phyloP scores from a whole-genome alignment of 2,888 invertebrate species.

The Dicranocentrus wangi region DNA sequence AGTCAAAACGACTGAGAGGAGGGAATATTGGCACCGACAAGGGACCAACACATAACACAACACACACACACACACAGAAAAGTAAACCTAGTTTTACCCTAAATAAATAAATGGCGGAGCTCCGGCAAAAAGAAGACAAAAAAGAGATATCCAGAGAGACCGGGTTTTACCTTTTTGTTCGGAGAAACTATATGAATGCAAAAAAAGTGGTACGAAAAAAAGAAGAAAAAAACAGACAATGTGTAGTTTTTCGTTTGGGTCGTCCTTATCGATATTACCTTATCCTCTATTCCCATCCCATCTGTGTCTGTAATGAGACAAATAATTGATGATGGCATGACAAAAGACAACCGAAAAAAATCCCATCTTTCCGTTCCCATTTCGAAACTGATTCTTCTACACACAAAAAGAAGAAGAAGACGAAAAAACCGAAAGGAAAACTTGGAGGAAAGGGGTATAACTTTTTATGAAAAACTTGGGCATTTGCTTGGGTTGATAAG shows the following conservation, averaged over 20 bases:
- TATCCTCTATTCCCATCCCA: not conserved
- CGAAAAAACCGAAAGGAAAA: not conserved
- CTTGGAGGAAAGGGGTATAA: not conserved
- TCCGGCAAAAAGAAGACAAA: not conserved
- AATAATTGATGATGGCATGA: slow-evolving; percentile 6
- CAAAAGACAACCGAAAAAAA: not conserved
- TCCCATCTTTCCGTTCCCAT: no score
- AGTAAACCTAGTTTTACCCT: no score
- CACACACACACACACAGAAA: no score
- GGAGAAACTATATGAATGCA: not conserved
- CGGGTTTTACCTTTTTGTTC: not conserved
- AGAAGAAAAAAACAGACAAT: not conserved
- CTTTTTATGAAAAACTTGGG: not conserved
- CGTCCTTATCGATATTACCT: not conserved
- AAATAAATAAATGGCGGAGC: no score
- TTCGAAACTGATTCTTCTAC: not conserved
- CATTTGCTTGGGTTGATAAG: no score
- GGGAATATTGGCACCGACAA: no score
- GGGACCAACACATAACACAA: no score
- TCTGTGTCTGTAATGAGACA: slow-evolving; percentile 7
- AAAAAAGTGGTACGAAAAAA: not conserved
- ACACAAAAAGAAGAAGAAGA: not conserved
- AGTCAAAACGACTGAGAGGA: no score
- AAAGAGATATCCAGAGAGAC: no score
- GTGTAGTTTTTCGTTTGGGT: not conserved